Evolutionary conservation across 1,140 invertebrate species (phyloP), one percentile per base, ranked within the genome.

Genomic region (Drosophila virilis): DNA sequence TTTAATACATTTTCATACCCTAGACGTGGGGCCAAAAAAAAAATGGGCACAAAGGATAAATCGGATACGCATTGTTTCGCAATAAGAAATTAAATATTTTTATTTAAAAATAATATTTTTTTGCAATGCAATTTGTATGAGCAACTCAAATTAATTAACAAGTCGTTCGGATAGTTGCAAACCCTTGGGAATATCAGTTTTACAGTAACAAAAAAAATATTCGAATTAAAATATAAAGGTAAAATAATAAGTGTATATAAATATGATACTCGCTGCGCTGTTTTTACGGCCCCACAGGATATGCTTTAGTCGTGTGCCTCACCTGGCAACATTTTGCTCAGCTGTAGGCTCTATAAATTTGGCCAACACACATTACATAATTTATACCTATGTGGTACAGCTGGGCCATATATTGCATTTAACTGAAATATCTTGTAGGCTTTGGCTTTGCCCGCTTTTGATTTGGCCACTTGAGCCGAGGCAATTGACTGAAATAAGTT

Each of bases 1-100:
- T 89, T 77, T 62, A 89, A 83, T 88, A 88, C 83, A 89, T 73
- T 78, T 78, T 76, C 52, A 66, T 80, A 78, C 66, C 74, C 70
- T 54, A 58, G 48, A 77, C 10, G 42, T 43, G 15, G 6, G 32
- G 45, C 45, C 52, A 45, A 66, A 51, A 42, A 45, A 66, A 51
- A 42, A 9, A 28, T 10, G 6, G 32, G 45, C 45, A 58, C 48
- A 66, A 57, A 42, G 6, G 38, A 42, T 42, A 37, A 48, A 43
- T 66, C 52, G 33, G 33, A 60, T 33, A 6, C 12, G 62, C 12
- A 6, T 13, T 6, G n/a, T 42, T 7, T 0, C 6, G 22, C 22
- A 28, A 28, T 28, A 28, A 28, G 22, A 28, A 28, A 28, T 28
- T 28, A 5, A 28, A 5, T 28, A 28, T 28, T 28, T 28, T 5